Percentiles rank a stretch among this genome's conserved stretches.
These are phyloP conservation scores for Rotaria socialis DNA, from an alignment of 2,888 invertebrate genomes.

Conservation along the genomic window DNA sequence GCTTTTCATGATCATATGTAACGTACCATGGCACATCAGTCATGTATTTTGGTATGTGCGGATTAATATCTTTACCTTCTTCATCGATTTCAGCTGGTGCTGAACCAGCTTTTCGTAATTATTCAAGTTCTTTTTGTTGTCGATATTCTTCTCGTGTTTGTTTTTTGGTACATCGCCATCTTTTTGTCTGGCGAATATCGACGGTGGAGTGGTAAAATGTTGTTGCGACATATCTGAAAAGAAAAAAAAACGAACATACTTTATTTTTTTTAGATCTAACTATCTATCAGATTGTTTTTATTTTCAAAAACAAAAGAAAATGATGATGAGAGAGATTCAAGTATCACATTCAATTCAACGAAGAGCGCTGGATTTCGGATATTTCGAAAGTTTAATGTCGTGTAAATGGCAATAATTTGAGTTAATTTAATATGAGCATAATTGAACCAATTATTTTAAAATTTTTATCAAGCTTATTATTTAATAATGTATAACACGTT, in stretches of 20 bases:
- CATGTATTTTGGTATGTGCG: constrained; percentile 98
- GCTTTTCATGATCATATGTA: constrained; percentile 77
- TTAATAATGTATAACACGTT: neutral
- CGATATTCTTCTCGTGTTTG: constrained; percentile 80
- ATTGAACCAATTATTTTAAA: neutral
- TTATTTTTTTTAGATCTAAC: neutral
- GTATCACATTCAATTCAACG: neutral
- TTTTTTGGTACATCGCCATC: constrained; percentile 49
- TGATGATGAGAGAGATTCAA: neutral
- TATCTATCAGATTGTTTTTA: neutral
- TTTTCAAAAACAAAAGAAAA: neutral
- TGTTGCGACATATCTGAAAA: constrained; percentile 43
- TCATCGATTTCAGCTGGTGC: constrained; percentile 82
- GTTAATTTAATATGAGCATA: constrained; percentile 8
- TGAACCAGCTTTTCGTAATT: constrained; percentile 86
- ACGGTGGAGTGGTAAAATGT: constrained; percentile 46
- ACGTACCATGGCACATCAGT: constrained; percentile 87
- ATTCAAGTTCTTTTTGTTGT: constrained; percentile 93
- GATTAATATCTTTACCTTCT: constrained; percentile 87
- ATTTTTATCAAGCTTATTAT: neutral
- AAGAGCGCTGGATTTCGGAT: neutral
- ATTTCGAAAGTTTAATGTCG: constrained; percentile 5
- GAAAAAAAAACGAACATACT: neutral
- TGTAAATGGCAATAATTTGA: constrained; percentile 13
- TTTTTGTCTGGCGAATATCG: constrained; percentile 42